Evolutionary conservation across 2,888 invertebrate genomes (phyloP), one percentile per base, ranked within the genome.

Genomic region (Drosophila picticornis): DNA sequence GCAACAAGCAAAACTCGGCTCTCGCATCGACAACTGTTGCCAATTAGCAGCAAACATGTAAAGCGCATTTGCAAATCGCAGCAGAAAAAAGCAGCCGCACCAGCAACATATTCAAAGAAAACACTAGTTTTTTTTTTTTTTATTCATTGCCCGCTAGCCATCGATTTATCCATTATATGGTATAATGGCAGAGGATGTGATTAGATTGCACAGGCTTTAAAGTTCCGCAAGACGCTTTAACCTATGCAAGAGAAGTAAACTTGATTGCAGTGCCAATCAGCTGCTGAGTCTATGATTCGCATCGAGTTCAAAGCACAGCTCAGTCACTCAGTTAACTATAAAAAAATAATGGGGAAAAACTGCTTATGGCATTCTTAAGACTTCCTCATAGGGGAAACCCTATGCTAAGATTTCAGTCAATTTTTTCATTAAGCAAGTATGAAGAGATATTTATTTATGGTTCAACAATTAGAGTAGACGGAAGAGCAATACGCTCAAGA

Each of bases 11-110:
- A 16, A 46, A 25, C 46, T 46, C 22, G 25, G 16, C 46, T 27
- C 46, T 46, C 25, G 25, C 74, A 84, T 90, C 89, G 89, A 87
- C 90, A 90, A 89, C 90, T 84, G 80, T 80, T 82, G 88, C 87
- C 87, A 87, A 87, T 87, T 87, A 87, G 90, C 90, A 83, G 90
- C 73, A 77, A 87, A 87, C 87, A 87, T 84, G 87, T 83, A 90
- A 90, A 87, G 88, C 90, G 74, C 90, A 87, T 87, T 87, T 89
- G 85, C 87, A 74, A 79, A 80, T 83, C 60, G 51, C 52, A 32
- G 36, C 48, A 29, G 36, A 52, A 53, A 51, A 13, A 2, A 6
- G 9, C 46, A 43, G 34, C 67, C 67, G 46, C 43, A 36, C 16
- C 67, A 63, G 52, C 60, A 38, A 4, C 31, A 46, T 4, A 34